A percentile compares a stretch with the other conserved stretches of the same genome.
Evolutionary conservation across 2,797 vertebrate genomes (phyloP).

Genomic region (Loris lydekkerianus): DNA sequence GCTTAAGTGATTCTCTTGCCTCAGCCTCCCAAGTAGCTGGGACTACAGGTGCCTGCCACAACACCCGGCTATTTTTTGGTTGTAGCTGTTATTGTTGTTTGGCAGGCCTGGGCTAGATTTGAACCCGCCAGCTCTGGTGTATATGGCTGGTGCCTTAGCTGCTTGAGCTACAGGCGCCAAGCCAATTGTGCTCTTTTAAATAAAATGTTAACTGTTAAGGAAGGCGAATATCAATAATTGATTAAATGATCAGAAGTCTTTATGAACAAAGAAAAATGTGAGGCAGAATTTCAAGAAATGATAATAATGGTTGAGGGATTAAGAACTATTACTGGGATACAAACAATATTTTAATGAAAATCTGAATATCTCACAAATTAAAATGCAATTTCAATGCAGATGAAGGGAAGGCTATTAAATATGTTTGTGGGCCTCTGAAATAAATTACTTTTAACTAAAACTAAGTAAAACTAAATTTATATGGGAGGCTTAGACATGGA

Average conservation of each 20-base stretch:
- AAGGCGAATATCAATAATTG: constrained; percentile 41
- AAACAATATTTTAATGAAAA: constrained; percentile 67
- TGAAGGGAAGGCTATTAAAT: constrained; percentile 54
- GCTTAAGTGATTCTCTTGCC: no score
- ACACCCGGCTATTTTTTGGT: no score
- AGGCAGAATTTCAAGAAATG: constrained; percentile 54
- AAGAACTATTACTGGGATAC: constrained; percentile 15
- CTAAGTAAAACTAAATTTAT: constrained; percentile 47
- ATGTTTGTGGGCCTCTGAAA: constrained; percentile 60
- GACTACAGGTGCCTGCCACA: no score
- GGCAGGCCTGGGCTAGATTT: no score
- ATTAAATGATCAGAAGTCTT: constrained; percentile 39
- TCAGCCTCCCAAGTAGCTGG: no score
- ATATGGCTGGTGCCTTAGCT: no score
- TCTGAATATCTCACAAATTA: constrained; percentile 53
- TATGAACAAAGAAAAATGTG: constrained; percentile 33
- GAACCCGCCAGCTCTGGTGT: no score
- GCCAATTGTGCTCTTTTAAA: not conserved
- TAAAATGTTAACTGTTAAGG: constrained; percentile 59
- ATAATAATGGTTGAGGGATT: constrained; percentile 45
- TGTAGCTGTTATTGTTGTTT: no score
- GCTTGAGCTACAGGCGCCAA: no score
- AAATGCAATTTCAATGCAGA: constrained; percentile 57
- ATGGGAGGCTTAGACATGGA: not conserved
- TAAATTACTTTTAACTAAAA: constrained; percentile 68